A percentile compares a stretch with the other conserved stretches of the same genome.
Evolutionary conservation across 2,888 invertebrate genomes (phyloP).

Genomic region (Quadriops clusia): DNA sequence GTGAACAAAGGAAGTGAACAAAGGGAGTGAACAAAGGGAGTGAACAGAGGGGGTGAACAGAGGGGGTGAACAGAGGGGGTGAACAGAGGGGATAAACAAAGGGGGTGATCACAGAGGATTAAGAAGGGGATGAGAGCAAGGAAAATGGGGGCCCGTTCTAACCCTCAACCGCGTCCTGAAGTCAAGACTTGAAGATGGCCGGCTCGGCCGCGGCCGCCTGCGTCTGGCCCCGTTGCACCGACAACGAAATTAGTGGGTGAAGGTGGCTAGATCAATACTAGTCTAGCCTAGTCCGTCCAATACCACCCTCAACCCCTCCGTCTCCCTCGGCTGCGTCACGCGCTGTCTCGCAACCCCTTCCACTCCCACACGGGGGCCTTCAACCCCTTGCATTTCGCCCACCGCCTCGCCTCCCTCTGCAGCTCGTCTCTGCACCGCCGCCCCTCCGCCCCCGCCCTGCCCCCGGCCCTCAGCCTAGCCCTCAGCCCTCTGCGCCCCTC

Average conservation of each 20-base stretch:
- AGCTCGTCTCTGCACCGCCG: conserved; percentile 7
- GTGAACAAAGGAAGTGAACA: no score
- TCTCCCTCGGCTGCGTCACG: conserved; percentile 11
- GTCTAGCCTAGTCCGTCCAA: conserved; percentile 34
- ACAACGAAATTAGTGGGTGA: conserved; percentile 26
- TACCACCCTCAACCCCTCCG: conserved; percentile 21
- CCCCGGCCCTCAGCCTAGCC: conserved; percentile 3
- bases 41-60: no score
- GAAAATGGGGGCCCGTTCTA: no score
- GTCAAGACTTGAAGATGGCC: conserved; percentile 24
- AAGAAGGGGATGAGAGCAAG: no score
- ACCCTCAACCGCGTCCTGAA: conserved; percentile 20
- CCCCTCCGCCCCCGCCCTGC: conserved; percentile 5
- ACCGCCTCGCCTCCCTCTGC: conserved; percentile 8
- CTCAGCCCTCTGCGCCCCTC: no score
- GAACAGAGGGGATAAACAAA: no score
- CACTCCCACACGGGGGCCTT: conserved; percentile 5
- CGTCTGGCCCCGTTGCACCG: conserved; percentile 10
- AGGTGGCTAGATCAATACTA: conserved; percentile 36
- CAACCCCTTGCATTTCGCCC: conserved; percentile 3
- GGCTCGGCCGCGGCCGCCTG: conserved; percentile 17
- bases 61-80: no score
- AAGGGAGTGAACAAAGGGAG: no score
- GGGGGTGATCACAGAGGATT: no score
- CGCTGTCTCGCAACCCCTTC: conserved; percentile 10